Percentiles rank a stretch among this genome's conserved stretches.
These are phyloP conservation scores for Erythrocebus patas DNA, from an alignment of 2,113 vertebrate genomes.

Conservation along the genomic window DNA sequence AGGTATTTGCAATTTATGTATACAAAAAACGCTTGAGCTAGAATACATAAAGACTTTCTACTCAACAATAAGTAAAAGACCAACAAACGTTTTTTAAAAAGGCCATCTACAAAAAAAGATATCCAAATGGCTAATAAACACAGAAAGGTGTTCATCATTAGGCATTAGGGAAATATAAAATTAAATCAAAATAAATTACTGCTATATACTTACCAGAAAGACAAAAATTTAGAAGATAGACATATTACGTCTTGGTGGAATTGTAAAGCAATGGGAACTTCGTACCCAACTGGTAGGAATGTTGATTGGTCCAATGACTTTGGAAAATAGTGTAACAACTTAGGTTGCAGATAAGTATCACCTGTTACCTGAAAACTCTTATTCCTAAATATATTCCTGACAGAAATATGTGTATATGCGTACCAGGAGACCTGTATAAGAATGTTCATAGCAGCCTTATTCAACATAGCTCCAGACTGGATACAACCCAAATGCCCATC, in stretches of 20 bases:
- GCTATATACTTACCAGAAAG: neutral
- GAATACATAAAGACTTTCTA: neutral
- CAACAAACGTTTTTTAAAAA: neutral
- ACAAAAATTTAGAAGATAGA: neutral
- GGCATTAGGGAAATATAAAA: neutral
- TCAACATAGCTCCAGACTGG: neutral
- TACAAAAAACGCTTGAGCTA: neutral
- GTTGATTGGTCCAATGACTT: neutral
- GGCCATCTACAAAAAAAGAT: neutral
- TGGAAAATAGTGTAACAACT: neutral
- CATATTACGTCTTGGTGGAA: neutral
- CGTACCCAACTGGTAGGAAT: neutral
- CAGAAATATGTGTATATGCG: neutral
- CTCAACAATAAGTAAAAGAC: neutral
- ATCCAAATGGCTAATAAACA: neutral
- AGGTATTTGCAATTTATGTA: neutral
- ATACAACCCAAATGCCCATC: neutral
- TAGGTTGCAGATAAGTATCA: too few relatives aligned
- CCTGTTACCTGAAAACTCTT: neutral
- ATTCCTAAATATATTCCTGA: neutral
- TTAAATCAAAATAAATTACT: neutral
- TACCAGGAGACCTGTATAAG: neutral
- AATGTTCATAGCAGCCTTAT: neutral
- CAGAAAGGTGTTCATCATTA: neutral
- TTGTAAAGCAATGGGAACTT: neutral